These are phyloP conservation scores for Epinephelus fuscoguttatus DNA, from an alignment of 2,113 vertebrate genomes.

Conservation along the genomic window DNA sequence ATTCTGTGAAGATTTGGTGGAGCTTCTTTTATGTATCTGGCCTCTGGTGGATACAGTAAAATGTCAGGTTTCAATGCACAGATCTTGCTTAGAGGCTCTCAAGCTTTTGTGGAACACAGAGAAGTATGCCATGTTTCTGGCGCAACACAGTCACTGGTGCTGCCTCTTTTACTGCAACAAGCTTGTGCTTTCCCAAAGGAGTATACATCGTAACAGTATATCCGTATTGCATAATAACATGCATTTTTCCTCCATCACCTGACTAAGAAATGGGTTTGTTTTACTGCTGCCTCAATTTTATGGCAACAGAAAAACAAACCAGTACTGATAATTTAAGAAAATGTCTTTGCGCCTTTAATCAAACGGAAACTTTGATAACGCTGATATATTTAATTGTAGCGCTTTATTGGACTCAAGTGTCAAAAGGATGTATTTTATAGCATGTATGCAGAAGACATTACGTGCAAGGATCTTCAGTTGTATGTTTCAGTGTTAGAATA, in stretches of 20 bases:
- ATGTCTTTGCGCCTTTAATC: conserved; percentile 50
- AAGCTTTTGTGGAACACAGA: conserved; percentile 32
- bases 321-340: conserved; percentile 70
- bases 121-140: conserved; percentile 33
- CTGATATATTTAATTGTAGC: not conserved
- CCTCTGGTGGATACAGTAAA: conserved; percentile 64
- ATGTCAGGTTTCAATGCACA: conserved; percentile 57
- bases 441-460: not conserved
- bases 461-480: not conserved
- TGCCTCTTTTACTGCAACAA: conserved; percentile 20
- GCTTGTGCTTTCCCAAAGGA: conserved; percentile 12
- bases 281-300: conserved; percentile 72
- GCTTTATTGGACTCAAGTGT: not conserved
- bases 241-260: conserved; percentile 24
- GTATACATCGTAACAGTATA: not conserved
- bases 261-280: conserved; percentile 78
- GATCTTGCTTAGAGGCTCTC: conserved; percentile 39
- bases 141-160: conserved; percentile 7
- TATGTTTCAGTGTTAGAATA: not conserved
- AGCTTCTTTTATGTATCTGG: conserved; percentile 63
- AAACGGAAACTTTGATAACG: conserved; percentile 59
- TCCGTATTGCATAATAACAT: not conserved
- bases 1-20: conserved; percentile 66
- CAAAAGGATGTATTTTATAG: not conserved
- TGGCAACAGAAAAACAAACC: conserved; percentile 48